Percentiles rank a stretch among this genome's conserved stretches.
Conservation (phyloP, 2,888 invertebrate genomes). For the Drosophila niveifrons region DNA sequence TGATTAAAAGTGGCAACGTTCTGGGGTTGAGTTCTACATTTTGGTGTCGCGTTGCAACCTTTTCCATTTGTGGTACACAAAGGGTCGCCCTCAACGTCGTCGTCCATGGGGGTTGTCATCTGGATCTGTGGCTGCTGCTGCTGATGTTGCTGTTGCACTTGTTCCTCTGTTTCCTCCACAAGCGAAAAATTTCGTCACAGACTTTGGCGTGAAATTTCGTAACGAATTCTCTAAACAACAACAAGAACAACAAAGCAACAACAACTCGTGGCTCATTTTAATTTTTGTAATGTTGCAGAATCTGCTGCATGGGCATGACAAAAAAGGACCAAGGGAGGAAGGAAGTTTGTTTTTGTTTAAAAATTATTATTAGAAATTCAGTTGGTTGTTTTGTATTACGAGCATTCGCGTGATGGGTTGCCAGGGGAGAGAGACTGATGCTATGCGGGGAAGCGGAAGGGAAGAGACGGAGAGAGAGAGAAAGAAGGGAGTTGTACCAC, state of each 20-base stretch:
- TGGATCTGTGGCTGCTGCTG: slow-evolving; percentile 17
- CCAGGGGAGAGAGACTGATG: slow-evolving; percentile 7
- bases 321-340: slow-evolving; percentile 11
- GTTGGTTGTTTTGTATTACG: slow-evolving; percentile 56
- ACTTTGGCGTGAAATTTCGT: slow-evolving; percentile 83
- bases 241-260: slow-evolving; percentile 19
- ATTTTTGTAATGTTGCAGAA: slow-evolving; percentile 75
- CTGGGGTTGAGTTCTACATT: slow-evolving; percentile 56
- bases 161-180: slow-evolving; percentile 41
- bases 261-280: slow-evolving; percentile 70
- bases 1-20: slow-evolving; percentile 78
- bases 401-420: slow-evolving; percentile 25
- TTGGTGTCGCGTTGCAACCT: slow-evolving; percentile 72
- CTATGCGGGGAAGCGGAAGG: background rate
- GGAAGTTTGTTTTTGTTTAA: slow-evolving; percentile 77
- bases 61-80: slow-evolving; percentile 54
- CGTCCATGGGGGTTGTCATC: slow-evolving; percentile 49
- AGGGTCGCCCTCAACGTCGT: slow-evolving; percentile 34
- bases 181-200: slow-evolving; percentile 79
- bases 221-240: slow-evolving; percentile 73
- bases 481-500: slow-evolving; percentile 40
- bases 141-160: slow-evolving; percentile 63
- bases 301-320: slow-evolving; percentile 58
- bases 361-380: slow-evolving; percentile 79
- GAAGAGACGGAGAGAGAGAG: background rate